A percentile compares a stretch with the other conserved stretches of the same genome.
phyloP scores from a whole-genome alignment of 2,888 invertebrate species.

The Leptopilina syphax region DNA sequence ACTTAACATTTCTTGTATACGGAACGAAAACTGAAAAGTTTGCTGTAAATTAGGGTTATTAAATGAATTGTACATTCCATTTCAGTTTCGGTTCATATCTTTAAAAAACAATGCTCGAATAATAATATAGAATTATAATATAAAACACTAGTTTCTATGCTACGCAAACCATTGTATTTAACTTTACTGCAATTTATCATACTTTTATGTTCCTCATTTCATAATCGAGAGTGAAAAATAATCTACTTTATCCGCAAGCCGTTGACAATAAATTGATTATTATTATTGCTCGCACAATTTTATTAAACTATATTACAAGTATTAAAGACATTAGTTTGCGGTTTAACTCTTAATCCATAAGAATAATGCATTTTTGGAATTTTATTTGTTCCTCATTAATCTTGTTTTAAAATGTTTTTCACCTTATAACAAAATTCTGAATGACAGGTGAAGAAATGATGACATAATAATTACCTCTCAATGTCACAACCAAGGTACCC shows the following conservation, averaged over 20 bases:
- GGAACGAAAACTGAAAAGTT: background rate
- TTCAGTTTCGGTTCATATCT: conserved; percentile 3
- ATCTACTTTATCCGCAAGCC: background rate
- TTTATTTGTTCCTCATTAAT: too few relatives aligned
- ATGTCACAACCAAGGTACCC: too few relatives aligned
- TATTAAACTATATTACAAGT: too few relatives aligned
- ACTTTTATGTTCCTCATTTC: conserved; percentile 6
- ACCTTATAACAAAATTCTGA: too few relatives aligned
- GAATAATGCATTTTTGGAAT: too few relatives aligned
- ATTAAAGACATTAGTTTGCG: too few relatives aligned
- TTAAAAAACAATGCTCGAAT: conserved; percentile 30
- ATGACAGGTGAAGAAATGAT: too few relatives aligned
- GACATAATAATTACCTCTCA: too few relatives aligned
- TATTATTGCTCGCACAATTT: background rate
- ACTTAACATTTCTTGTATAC: background rate
- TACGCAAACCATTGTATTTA: conserved; percentile 1
- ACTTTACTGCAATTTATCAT: conserved; percentile 13
- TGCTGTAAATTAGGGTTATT: conserved; percentile 30
- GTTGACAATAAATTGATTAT: background rate
- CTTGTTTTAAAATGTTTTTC: too few relatives aligned
- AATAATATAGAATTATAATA: conserved; percentile 25
- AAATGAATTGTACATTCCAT: conserved; percentile 8
- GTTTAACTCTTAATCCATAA: too few relatives aligned
- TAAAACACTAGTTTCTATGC: conserved; percentile 23
- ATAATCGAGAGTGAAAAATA: background rate